Evolutionary conservation across 2,888 invertebrate species (phyloP), one percentile per base, ranked within the genome.

Genomic region (Ptilodon capucinus): DNA sequence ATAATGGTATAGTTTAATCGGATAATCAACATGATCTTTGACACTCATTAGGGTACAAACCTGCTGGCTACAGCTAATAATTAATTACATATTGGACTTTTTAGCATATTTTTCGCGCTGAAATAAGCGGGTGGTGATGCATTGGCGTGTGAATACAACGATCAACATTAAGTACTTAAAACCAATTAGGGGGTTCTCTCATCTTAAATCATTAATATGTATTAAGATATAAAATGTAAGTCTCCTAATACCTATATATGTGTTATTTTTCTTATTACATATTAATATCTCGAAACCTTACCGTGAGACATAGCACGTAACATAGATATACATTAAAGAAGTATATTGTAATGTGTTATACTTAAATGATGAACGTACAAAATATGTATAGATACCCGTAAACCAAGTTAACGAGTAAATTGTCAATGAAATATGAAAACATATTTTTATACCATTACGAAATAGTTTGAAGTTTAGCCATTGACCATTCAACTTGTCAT

Each of bases 341-440:
- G 61, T 74, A 76, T 77, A 84, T 76, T 87, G 84, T 86, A 81
- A 84, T 86, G 79, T 74, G 74, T 78, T 75, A 65, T 69, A 83
- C 78, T 79, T 84, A 82, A 83, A 79, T 76, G 76, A 82, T 80
- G 77, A 85, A 86, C 85, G 90, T 90, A 90, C 90, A 90, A 90
- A 65, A 89, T 85, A 79, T 78, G 77, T 84, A 79, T 79, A 81
- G 71, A 74, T 63, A 85, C 67, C 81, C 81, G 74, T 73, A 74
- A 81, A 79, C 79, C 74, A 77, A 78, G 71, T 63, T 66, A 71
- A 76, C 60, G 56, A 76, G 60, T 76, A 72, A 57, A 60, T 57
- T 78, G 75, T 60, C 61, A 64, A 68, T 60, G 57, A 79, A 72
- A 74, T 68, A 74, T 71, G 70, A 75, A 70, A 63, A 76, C 71